Percentiles rank a stretch among this genome's conserved stretches.
These are phyloP conservation scores for Agrochola lota DNA, from an alignment of 2,888 invertebrate species.

Conservation along the genomic window DNA sequence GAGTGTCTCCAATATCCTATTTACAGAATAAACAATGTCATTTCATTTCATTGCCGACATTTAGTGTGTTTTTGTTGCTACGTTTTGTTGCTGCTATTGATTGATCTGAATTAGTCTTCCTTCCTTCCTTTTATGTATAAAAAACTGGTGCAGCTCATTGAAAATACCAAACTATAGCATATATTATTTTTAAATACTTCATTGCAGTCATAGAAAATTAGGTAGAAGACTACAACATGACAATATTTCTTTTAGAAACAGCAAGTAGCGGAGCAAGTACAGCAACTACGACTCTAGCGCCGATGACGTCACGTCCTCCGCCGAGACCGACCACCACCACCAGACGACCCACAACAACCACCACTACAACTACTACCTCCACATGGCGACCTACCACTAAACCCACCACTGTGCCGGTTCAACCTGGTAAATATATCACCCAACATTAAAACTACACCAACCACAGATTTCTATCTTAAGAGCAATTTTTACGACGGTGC, in stretches of 20 bases:
- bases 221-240: neutral
- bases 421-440: constrained; percentile 62
- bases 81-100: neutral
- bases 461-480: neutral
- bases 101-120: no score
- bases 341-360: constrained; percentile 69
- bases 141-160: neutral
- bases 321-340: constrained; percentile 77
- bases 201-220: neutral
- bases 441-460: neutral
- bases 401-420: constrained; percentile 61
- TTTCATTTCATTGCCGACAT: no score
- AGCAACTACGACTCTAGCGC: constrained; percentile 83
- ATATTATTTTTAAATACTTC: neutral
- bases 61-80: no score
- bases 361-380: constrained; percentile 67
- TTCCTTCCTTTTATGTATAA: neutral
- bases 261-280: constrained; percentile 80
- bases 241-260: constrained; percentile 58
- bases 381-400: constrained; percentile 72
- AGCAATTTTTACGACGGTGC: neutral
- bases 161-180: neutral
- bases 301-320: constrained; percentile 85
- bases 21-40: no score
- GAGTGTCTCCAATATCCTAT: no score